These are phyloP conservation scores for Adela reaumurella DNA, from an alignment of 2,888 invertebrate genomes.

Conservation along the genomic window DNA sequence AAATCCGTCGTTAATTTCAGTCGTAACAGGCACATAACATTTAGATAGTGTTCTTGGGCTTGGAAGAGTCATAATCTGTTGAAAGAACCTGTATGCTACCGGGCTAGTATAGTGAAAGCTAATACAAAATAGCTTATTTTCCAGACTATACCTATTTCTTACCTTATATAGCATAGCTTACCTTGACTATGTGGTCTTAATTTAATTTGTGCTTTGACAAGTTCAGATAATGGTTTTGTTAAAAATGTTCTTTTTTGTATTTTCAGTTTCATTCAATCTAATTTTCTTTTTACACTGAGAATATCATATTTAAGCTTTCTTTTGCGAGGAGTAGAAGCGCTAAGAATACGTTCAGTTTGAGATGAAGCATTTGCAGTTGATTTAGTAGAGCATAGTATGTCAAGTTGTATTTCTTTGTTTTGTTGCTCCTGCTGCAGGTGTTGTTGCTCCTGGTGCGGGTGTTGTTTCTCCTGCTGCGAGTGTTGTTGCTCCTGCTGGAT, in stretches of 20 bases:
- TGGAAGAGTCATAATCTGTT: constrained; percentile 5
- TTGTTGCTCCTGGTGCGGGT: too few relatives aligned
- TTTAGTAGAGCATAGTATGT: too few relatives aligned
- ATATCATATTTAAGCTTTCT: constrained; percentile 1
- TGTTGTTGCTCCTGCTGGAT: too few relatives aligned
- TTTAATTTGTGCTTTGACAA: background rate
- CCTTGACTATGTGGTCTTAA: constrained; percentile 1
- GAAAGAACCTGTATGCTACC: constrained; percentile 5
- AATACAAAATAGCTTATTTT: constrained; percentile 7
- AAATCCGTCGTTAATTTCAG: background rate
- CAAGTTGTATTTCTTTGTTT: too few relatives aligned
- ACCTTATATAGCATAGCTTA: too few relatives aligned
- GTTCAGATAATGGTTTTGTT: background rate
- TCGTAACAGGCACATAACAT: background rate
- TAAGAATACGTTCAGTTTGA: background rate
- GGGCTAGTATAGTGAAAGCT: constrained; percentile 9
- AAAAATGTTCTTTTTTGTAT: background rate
- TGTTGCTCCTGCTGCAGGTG: too few relatives aligned
- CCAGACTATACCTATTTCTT: constrained; percentile 5
- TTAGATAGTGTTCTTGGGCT: constrained; percentile 2
- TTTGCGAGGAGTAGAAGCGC: background rate
- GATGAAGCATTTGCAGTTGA: too few relatives aligned
- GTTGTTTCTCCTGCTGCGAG: too few relatives aligned
- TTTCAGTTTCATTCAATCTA: too few relatives aligned
- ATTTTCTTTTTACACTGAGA: background rate